These are phyloP conservation scores for Enteromius viviparus DNA, from an alignment of 2,797 vertebrate genomes.

Conservation along the genomic window DNA sequence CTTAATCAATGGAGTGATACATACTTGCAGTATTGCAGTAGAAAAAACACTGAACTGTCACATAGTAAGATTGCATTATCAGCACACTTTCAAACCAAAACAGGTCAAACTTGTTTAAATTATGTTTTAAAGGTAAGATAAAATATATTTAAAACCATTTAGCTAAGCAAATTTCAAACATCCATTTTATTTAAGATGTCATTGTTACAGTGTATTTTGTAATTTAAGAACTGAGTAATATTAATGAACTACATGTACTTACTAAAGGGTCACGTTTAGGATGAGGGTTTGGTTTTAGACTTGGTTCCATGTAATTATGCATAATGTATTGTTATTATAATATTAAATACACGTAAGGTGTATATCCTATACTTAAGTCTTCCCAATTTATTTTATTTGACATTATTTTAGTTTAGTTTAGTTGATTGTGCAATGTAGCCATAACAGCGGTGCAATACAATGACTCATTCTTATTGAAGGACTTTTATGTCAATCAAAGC, in stretches of 20 bases:
- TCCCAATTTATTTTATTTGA: not conserved
- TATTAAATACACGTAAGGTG: not conserved
- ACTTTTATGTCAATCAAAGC: not conserved
- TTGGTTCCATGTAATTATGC: not conserved
- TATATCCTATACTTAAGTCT: not conserved
- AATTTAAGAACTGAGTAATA: not conserved
- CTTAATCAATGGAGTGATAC: conserved; percentile 18
- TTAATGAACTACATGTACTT: not conserved
- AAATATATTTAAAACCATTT: not conserved
- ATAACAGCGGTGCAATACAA: not conserved
- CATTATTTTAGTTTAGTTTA: not conserved
- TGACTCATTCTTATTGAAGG: conserved; percentile 1
- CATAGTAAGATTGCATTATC: conserved; percentile 5
- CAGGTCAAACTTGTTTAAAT: not conserved
- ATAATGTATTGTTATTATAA: not conserved
- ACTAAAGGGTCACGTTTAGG: not conserved
- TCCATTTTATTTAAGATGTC: not conserved
- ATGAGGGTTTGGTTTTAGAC: not conserved
- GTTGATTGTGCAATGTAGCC: not conserved
- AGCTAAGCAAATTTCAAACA: not conserved
- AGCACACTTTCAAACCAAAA: conserved; percentile 11
- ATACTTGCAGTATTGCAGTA: not conserved
- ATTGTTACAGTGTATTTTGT: not conserved
- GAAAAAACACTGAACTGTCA: conserved; percentile 2
- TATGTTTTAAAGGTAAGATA: not conserved